Evolutionary conservation across 2,797 vertebrate species (phyloP).

Genomic region (Lithobates pipiens): DNA sequence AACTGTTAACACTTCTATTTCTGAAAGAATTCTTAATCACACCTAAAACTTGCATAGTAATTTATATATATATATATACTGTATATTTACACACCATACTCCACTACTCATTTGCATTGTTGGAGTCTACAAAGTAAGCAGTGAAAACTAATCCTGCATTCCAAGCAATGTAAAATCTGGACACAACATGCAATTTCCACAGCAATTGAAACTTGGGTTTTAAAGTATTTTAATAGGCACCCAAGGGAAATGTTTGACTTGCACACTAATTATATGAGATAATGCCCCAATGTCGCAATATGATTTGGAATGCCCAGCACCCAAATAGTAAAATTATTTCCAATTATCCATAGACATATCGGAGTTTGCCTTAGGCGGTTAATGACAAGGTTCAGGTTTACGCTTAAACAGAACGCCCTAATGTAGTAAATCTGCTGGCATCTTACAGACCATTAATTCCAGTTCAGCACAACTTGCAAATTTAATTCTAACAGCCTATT

Average conservation of each 20-base stretch:
- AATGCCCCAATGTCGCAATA: constrained; percentile 43
- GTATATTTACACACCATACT: too few species aligned
- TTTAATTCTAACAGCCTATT: constrained; percentile 37
- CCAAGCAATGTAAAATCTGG: constrained; percentile 29
- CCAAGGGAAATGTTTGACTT: constrained; percentile 46
- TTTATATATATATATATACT: too few species aligned
- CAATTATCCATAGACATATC: constrained; percentile 50
- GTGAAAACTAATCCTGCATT: constrained; percentile 23
- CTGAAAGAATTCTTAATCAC: too few species aligned
- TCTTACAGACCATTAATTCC: constrained; percentile 53
- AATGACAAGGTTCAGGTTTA: constrained; percentile 50
- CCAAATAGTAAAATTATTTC: constrained; percentile 48
- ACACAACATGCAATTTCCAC: constrained; percentile 38
- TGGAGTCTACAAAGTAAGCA: constrained; percentile 3
- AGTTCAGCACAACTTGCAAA: constrained; percentile 38
- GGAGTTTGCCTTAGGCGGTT: constrained; percentile 44
- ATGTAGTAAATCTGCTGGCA: constrained; percentile 49
- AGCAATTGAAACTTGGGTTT: constrained; percentile 23
- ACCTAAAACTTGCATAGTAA: too few species aligned
- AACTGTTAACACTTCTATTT: too few species aligned
- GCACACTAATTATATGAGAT: constrained; percentile 41
- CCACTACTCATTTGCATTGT: background rate
- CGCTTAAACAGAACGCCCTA: constrained; percentile 45
- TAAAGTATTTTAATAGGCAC: constrained; percentile 44
- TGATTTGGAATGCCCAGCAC: constrained; percentile 51